Conservation (phyloP, 2,113 vertebrate genomes). For the Labeo catla region DNA sequence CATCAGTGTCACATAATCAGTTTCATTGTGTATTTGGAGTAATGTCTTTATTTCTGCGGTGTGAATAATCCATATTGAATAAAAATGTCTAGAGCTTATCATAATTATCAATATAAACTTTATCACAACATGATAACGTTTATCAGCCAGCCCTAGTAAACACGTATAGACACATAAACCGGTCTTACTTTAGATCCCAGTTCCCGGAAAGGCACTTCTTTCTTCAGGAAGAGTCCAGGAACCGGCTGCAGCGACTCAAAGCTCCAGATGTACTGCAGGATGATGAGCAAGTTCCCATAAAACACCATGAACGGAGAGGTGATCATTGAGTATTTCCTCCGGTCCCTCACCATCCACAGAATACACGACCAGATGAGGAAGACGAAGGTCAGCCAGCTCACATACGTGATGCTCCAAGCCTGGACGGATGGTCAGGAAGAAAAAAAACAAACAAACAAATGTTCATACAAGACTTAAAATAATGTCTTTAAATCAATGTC, state of each 20-base stretch:
- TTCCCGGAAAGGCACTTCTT: slow-evolving; percentile 81
- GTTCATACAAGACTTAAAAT: background rate
- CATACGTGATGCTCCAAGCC: slow-evolving; percentile 96
- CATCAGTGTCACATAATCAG: too few species aligned
- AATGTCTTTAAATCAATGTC: background rate
- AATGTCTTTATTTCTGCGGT: background rate
- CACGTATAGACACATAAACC: background rate
- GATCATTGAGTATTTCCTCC: slow-evolving; percentile 90
- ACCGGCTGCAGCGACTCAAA: slow-evolving; percentile 82
- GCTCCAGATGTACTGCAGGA: slow-evolving; percentile 93
- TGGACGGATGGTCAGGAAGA: slow-evolving; percentile 50
- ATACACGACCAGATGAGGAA: slow-evolving; percentile 94
- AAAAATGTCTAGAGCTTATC: background rate
- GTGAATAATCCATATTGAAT: background rate
- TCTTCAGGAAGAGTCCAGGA: slow-evolving; percentile 84
- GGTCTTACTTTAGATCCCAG: slow-evolving; percentile 83
- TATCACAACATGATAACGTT: background rate
- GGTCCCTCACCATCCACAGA: slow-evolving; percentile 92
- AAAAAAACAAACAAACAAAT: too few species aligned
- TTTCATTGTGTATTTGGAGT: background rate
- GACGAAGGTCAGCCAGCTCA: slow-evolving; percentile 94
- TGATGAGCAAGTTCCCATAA: slow-evolving; percentile 88
- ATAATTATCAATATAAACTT: background rate
- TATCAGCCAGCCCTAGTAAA: background rate
- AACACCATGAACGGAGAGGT: slow-evolving; percentile 92